Percentiles rank a stretch among this genome's conserved stretches.
These are phyloP conservation scores for Pangasius macronema DNA, from an alignment of 2,797 vertebrate species.

Conservation along the genomic window DNA sequence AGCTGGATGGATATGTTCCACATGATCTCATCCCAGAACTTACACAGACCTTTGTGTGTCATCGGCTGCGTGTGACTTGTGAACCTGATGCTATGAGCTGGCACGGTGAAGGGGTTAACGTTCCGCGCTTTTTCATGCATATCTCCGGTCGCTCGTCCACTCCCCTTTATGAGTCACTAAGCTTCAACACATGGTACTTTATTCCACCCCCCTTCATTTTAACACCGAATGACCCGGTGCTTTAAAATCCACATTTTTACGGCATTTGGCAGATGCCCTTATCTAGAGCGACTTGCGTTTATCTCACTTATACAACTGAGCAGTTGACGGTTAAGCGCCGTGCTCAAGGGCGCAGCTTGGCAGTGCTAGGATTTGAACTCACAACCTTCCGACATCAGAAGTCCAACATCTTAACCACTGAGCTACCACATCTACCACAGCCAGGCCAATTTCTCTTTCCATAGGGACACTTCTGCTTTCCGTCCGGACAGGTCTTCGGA, in stretches of 20 bases:
- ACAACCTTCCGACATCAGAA: no score
- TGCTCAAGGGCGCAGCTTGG: no score
- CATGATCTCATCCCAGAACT: conserved; percentile 41
- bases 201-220: background rate
- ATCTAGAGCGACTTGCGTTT: no score
- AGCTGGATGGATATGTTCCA: conserved; percentile 25
- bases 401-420: no score
- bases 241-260: background rate
- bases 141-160: background rate
- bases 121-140: background rate
- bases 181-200: background rate
- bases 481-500: background rate
- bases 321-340: no score
- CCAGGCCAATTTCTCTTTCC: background rate
- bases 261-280: no score
- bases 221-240: background rate
- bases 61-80: conserved; percentile 31
- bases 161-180: conserved; percentile 15
- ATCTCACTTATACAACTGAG: no score
- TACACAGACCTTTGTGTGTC: conserved; percentile 40
- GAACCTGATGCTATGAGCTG: conserved; percentile 22
- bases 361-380: no score
- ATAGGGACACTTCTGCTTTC: background rate
- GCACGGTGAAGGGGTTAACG: background rate
- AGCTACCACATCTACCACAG: no score